Evolutionary conservation across 2,888 invertebrate genomes (phyloP), one percentile per base, ranked within the genome.

Genomic region (Sminthurides aquaticus): DNA sequence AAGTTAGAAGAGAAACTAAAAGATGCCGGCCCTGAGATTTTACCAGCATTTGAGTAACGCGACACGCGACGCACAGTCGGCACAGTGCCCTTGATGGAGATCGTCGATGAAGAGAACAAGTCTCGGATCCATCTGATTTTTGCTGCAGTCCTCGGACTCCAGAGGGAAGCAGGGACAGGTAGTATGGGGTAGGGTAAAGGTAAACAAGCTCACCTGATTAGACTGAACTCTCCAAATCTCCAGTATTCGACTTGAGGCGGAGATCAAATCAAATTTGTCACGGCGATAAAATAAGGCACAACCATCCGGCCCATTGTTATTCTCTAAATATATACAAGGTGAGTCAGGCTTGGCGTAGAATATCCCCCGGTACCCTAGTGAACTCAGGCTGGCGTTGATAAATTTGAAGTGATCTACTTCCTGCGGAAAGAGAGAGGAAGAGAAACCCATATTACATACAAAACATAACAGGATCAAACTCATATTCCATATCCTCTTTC

Each of bases 341-440:
- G 88, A 89, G 75, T 88, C 87, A 0, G 88, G 88, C 78, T 89
- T 89, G 0, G 88, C 86, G 75, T 84, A 84, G 78, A 88, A 89
- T 71, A 84, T 80, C 2, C 89, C 89, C 0, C 79, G 78, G 76
- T 86, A 88, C 25, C 87, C 87, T 77, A 86, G 84, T 0, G 83
- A 81, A 8, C 81, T 81, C 69, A 89, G 77, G 49, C 84, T 80
- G 65, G 82, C 82, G 75, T 84, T 81, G 55, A 89, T 78, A 75
- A 86, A 87, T 70, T 85, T 84, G 76, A 84, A 89, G 76, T 87
- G 87, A 77, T 89, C 89, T 5, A 88, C 87, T 81, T 89, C 88
- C 85, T 86, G 76, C 5, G 52, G 49, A 57, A 54, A 56, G 49
- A 57, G 27, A 65, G 18, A 57, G 27, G 34, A 62, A 58, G 59